Conservation (phyloP, 1,140 invertebrate genomes). For the Drosophila erecta region DNA sequence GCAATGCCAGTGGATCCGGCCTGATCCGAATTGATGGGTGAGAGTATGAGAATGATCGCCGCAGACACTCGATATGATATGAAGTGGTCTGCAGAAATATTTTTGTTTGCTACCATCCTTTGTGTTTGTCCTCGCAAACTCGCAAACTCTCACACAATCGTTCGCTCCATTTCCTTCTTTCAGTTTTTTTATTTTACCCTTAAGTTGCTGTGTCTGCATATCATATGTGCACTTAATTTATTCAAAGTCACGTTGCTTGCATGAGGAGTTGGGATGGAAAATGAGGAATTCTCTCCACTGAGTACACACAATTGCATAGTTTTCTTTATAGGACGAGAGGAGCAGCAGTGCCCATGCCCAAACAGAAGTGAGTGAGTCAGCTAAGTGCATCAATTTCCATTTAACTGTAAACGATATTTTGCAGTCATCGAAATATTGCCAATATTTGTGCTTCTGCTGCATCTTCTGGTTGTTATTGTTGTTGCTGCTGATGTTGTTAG, state of each 20-base stretch:
- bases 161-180: conserved; percentile 57
- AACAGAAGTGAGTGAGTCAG: conserved; percentile 81
- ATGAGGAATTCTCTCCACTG: conserved; percentile 46
- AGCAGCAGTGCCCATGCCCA: conserved; percentile 36
- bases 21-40: conserved; percentile 27
- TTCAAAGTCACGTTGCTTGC: conserved; percentile 77
- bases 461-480: conserved; percentile 41
- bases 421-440: conserved; percentile 67
- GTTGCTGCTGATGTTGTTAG: conserved; percentile 40
- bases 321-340: conserved; percentile 29
- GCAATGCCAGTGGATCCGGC: no score
- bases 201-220: conserved; percentile 47
- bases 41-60: conserved; percentile 14
- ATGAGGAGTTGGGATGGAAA: conserved; percentile 36
- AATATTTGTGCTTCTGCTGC: conserved; percentile 55
- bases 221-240: conserved; percentile 76
- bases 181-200: background rate
- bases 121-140: conserved; percentile 27
- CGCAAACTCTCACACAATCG: conserved; percentile 24
- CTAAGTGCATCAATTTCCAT: conserved; percentile 83
- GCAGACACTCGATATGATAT: conserved; percentile 26
- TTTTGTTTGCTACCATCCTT: conserved; percentile 44
- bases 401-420: conserved; percentile 83
- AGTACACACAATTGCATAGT: conserved; percentile 41
- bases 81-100: conserved; percentile 28